Evolutionary conservation across 2,888 invertebrate genomes (phyloP), one percentile per base, ranked within the genome.

Genomic region (Fragum whitleyi): DNA sequence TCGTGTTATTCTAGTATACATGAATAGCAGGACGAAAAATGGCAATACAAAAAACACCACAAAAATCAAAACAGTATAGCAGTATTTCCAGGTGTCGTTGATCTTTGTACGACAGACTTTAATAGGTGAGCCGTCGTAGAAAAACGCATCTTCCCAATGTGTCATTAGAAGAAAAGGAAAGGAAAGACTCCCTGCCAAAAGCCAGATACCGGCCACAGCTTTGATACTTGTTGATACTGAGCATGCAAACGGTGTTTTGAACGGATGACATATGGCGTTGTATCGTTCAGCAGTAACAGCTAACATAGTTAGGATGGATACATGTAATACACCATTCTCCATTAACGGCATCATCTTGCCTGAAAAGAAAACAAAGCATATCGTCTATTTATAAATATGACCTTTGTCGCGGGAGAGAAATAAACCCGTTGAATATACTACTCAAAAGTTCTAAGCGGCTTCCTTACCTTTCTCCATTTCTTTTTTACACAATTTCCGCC

Each of bases 331-430:
- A 0, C 97, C 97, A 92, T 98, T 95, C 94, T 98, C 98, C 81
- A 98, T 96, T 93, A 98, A 98, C 0, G 98, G 98, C 5, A 98
- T 97, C 28, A 97, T 96, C 93, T 97, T 97, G 95, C 98, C 98
- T 98, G 62, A 1, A 72, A 72, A n/a, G 14, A 14, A n/a, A 47
- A 62, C n/a, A n/a, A n/a, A n/a, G n/a, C n/a, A 53, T 11, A 53
- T 23, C n/a, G n/a, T 21, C 2, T 7, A 6, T 21, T 53, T 53
- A 11, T 21, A 53, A 53, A 47, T 47, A 47, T 47, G n/a, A n/a
- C n/a, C n/a, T n/a, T n/a, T n/a, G n/a, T n/a, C n/a, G n/a, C n/a
- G n/a, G n/a, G n/a, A n/a, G n/a, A n/a, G n/a, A n/a, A n/a, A n/a
- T n/a, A n/a, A n/a, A n/a, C n/a, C n/a, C n/a, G n/a, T n/a, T n/a